A percentile compares a stretch with the other conserved stretches of the same genome.
phyloP scores from a whole-genome alignment of 2,888 invertebrate genomes.

The Pachycephus smyrnensis region DNA sequence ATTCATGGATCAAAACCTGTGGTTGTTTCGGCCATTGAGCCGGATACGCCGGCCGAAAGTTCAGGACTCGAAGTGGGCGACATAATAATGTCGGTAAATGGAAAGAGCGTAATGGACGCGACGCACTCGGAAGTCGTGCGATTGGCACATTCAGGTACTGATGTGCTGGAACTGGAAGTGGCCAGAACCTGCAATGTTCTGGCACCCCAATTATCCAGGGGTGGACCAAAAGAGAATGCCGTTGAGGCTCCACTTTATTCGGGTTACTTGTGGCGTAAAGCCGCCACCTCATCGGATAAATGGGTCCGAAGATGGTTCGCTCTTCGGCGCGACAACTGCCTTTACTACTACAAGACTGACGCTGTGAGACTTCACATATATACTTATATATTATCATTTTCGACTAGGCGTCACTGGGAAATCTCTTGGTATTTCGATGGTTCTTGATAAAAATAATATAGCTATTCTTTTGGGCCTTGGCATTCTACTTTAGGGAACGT shows the following conservation, averaged over 20 bases:
- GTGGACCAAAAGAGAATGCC: slow-evolving; percentile 69
- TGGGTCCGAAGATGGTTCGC: slow-evolving; percentile 95
- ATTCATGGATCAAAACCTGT: slow-evolving; percentile 96
- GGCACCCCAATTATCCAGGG: slow-evolving; percentile 75
- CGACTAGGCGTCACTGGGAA: neutral
- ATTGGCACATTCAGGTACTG: slow-evolving; percentile 90
- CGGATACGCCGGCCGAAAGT: slow-evolving; percentile 92
- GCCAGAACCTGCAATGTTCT: slow-evolving; percentile 88
- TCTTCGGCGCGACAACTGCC: slow-evolving; percentile 90
- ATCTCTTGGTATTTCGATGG: neutral
- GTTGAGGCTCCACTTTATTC: slow-evolving; percentile 73
- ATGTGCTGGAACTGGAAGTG: slow-evolving; percentile 88
- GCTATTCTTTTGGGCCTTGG: too few species aligned
- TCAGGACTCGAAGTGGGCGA: slow-evolving; percentile 95
- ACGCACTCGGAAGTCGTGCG: slow-evolving; percentile 94
- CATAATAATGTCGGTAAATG: slow-evolving; percentile 92
- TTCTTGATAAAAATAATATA: too few species aligned
- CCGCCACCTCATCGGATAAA: slow-evolving; percentile 71
- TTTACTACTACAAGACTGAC: slow-evolving; percentile 95
- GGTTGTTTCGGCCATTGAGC: slow-evolving; percentile 95
- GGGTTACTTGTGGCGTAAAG: slow-evolving; percentile 83
- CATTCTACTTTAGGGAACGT: too few species aligned
- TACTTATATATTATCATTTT: neutral
- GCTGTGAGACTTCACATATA: slow-evolving; percentile 72
- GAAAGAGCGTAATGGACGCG: slow-evolving; percentile 89